Percentiles rank a stretch among this genome's conserved stretches.
Conservation (phyloP, 2,797 vertebrate genomes). For the Myiothlypis chrysogaster region DNA sequence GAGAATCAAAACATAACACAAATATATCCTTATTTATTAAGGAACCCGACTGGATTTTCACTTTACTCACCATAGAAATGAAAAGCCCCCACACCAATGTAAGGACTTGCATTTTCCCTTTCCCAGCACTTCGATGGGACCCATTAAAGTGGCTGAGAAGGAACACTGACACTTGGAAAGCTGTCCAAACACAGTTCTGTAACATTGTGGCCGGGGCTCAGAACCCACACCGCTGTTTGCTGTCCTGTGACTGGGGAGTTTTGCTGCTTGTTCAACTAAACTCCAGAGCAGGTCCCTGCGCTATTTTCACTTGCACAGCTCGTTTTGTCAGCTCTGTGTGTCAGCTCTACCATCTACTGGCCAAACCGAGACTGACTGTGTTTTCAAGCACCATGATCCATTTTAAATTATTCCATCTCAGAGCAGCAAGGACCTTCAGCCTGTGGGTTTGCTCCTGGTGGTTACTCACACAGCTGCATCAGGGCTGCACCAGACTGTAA, state of each 20-base stretch:
- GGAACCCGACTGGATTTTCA: neutral
- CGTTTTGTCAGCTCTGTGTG: neutral
- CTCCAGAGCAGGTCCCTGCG: fast-evolving
- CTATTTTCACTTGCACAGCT: neutral
- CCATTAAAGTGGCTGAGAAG: neutral
- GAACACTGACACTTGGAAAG: neutral
- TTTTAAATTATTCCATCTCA: neutral
- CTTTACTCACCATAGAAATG: neutral
- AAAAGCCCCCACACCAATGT: neutral
- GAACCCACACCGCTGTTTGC: neutral
- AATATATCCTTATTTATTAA: neutral
- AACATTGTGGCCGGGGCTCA: neutral
- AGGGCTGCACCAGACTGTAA: neutral
- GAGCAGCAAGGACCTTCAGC: fast-evolving
- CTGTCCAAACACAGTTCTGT: neutral
- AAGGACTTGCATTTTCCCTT: neutral
- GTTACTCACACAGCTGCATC: neutral
- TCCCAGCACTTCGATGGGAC: fast-evolving
- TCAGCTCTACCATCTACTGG: constrained; percentile 52
- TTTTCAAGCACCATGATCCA: neutral
- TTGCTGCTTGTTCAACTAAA: neutral
- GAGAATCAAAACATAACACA: neutral
- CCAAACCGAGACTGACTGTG: neutral
- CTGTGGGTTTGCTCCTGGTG: neutral
- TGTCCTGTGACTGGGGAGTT: neutral